Base-by-base conservation (phyloP, 2,888 invertebrate species). In the Drosophila kokeensis region DNA sequence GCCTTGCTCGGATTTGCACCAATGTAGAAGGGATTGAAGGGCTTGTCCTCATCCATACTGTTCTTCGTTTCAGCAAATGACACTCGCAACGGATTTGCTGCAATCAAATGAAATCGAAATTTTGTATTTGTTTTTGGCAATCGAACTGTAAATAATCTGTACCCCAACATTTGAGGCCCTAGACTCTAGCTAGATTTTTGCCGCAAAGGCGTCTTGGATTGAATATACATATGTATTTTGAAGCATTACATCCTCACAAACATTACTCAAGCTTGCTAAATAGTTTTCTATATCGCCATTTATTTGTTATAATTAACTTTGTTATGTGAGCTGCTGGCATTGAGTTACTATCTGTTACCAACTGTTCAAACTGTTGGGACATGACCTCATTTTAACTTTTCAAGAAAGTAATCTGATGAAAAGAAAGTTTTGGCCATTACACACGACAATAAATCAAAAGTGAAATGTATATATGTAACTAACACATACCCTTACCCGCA, bases 21-120 rank as follows among this genome's bases (percentile, higher is more conserved):
- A 63, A 78, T 79, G 34, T 78, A 74, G 68, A 78, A 78, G 0
- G 78, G 78, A 69, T 78, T 78, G 24, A 79, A 79, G 6, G 29
- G 74, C 10, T 21, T 34, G 0, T 61, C 49, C 0, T 70, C 76
- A 0, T 52, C 63, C 68, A 58, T 61, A n/a, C 62, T 52, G 34
- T 21, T n/a, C 1, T 62, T 4, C 42, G 24, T 54, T 27, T n/a
- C 13, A 10, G 0, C 6, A 21, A 21, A 24, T 4, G 6, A 13
- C 11, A 57, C 52, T 10, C 24, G 30, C 18, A 10, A 32, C 18
- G 40, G 27, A 53, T 58, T 15, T n/a, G 29, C 1, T 10, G 32
- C 42, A 27, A 55, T 54, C 53, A 40, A 38, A 59, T n/a, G 15
- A 36, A 36, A 36, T 60, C n/a, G 21, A 54, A 62, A 55, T 45